Percentiles rank a stretch among this genome's conserved stretches.
These are phyloP conservation scores for Montipora cactus DNA, from an alignment of 64 coral and sea anemone genomes.

Conservation along the genomic window DNA sequence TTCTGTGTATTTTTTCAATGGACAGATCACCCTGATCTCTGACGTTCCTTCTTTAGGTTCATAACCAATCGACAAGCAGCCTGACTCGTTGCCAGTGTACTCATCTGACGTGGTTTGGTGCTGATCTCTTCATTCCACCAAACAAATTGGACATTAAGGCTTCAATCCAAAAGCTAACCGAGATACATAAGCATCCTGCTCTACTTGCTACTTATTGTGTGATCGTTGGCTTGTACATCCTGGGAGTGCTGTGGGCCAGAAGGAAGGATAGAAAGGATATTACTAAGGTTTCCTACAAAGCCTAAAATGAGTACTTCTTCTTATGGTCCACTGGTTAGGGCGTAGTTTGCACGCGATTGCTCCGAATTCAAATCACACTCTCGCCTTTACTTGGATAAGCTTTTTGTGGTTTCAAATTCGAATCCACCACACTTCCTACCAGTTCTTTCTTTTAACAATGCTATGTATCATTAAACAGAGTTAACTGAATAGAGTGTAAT, in stretches of 20 bases:
- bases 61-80: constrained; percentile 61
- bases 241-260: constrained; percentile 83
- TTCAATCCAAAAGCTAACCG: constrained; percentile 40
- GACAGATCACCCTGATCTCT: no score
- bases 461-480: no score
- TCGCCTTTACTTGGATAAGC: no score
- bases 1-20: no score
- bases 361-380: no score
- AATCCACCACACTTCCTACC: no score
- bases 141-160: constrained; percentile 71
- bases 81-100: constrained; percentile 85
- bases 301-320: no score
- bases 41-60: constrained; percentile 39
- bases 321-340: no score
- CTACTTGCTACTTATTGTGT: constrained; percentile 85
- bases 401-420: no score
- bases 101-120: constrained; percentile 94
- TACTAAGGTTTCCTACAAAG: constrained; percentile 42
- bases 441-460: no score
- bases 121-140: constrained; percentile 90
- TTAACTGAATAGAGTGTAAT: no score
- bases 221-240: constrained; percentile 68
- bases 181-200: constrained; percentile 69
- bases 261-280: constrained; percentile 75
- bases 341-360: no score